Conservation (phyloP, 2,797 vertebrate species). For the Pipistrellus pipistrellus region DNA sequence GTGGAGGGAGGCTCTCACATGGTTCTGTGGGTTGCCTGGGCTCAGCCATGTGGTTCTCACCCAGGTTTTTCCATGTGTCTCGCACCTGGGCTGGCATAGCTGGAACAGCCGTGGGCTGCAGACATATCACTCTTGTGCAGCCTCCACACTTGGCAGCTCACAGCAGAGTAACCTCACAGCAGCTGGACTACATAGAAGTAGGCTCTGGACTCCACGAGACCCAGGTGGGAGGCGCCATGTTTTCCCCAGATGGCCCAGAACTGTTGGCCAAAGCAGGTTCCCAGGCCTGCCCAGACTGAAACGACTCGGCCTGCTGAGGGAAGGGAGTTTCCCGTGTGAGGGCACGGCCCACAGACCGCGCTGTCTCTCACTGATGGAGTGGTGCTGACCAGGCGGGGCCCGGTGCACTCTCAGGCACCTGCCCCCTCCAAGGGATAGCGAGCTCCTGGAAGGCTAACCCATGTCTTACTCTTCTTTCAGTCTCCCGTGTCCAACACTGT, state of each 20-base stretch:
- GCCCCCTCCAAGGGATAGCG: neutral
- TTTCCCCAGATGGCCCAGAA: neutral
- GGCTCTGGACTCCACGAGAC: neutral
- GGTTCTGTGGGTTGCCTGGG: neutral
- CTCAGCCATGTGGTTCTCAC: neutral
- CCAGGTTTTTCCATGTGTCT: neutral
- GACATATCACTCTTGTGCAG: neutral
- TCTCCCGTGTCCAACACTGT: neutral
- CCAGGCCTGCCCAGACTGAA: neutral
- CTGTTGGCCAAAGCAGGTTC: neutral
- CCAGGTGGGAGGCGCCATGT: neutral
- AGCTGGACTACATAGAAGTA: neutral
- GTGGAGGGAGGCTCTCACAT: neutral
- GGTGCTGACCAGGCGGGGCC: neutral
- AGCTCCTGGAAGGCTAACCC: neutral
- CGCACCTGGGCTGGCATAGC: rapidly evolving
- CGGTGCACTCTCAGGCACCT: neutral
- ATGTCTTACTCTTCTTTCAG: neutral
- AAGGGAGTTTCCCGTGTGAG: neutral
- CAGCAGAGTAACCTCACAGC: neutral
- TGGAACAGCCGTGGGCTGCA: neutral
- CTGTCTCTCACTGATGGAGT: neutral
- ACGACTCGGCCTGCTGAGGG: neutral
- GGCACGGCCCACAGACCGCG: neutral
- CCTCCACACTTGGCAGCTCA: neutral